A percentile compares a stretch with the other conserved stretches of the same genome.
phyloP scores from a whole-genome alignment of 2,113 vertebrate species.

The Penelope pileata region DNA sequence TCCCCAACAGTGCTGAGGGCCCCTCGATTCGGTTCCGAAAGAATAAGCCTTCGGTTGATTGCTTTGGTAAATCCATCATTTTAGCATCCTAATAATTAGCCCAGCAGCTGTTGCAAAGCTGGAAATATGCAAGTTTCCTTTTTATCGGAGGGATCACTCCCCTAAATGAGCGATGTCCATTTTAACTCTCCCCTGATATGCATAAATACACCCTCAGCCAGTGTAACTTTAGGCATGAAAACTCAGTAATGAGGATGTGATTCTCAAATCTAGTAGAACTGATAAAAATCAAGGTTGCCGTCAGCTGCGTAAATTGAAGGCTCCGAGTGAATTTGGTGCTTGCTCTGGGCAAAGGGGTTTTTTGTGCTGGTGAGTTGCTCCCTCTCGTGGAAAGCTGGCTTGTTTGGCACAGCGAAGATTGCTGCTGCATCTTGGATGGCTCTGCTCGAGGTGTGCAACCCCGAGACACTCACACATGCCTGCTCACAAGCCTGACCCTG shows the following conservation, averaged over 20 bases:
- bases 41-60: slow-evolving; percentile 56
- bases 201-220: slow-evolving; percentile 19
- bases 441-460: neutral
- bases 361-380: slow-evolving; percentile 82
- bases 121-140: slow-evolving; percentile 54
- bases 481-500: neutral
- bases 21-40: neutral
- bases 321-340: slow-evolving; percentile 58
- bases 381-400: slow-evolving; percentile 78
- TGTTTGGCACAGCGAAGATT: neutral
- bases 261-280: slow-evolving; percentile 67
- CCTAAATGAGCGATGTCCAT: slow-evolving; percentile 40
- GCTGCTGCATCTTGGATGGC: neutral
- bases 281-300: slow-evolving; percentile 76
- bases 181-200: slow-evolving; percentile 32
- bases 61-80: slow-evolving; percentile 65
- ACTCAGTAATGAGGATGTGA: slow-evolving; percentile 70
- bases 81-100: slow-evolving; percentile 74
- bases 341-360: slow-evolving; percentile 26
- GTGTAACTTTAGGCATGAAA: slow-evolving; percentile 54
- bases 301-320: slow-evolving; percentile 75
- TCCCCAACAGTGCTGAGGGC: neutral
- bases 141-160: slow-evolving; percentile 67
- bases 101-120: slow-evolving; percentile 58
- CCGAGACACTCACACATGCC: neutral